phyloP scores from a whole-genome alignment of 1,140 invertebrate genomes.

The Dendrolimus kikuchii region DNA sequence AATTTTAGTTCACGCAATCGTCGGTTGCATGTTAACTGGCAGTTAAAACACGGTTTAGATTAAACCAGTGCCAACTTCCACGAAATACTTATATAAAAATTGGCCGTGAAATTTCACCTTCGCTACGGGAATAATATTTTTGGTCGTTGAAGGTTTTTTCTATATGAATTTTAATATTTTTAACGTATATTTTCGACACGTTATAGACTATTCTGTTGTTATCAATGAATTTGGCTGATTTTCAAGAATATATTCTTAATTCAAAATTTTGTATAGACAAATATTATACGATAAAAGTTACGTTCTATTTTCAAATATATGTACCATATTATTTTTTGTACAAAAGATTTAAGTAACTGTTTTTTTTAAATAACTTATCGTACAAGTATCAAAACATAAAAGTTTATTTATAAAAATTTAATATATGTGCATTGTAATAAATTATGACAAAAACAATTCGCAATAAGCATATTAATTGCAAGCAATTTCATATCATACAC shows the following conservation, averaged over 20 bases:
- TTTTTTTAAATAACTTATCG: too few relatives aligned
- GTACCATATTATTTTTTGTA: too few relatives aligned
- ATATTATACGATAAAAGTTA: too few relatives aligned
- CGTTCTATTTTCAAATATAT: too few relatives aligned
- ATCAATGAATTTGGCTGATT: slow-evolving; percentile 1
- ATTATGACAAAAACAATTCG: neutral
- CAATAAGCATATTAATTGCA: slow-evolving; percentile 16
- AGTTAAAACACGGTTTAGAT: slow-evolving; percentile 54
- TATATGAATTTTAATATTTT: slow-evolving; percentile 23
- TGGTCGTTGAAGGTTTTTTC: slow-evolving; percentile 29
- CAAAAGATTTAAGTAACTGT: too few relatives aligned
- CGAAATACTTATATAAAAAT: slow-evolving; percentile 56
- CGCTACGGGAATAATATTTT: slow-evolving; percentile 32
- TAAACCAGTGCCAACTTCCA: slow-evolving; percentile 57
- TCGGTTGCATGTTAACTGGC: slow-evolving; percentile 44
- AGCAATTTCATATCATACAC: slow-evolving; percentile 22
- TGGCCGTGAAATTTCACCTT: slow-evolving; percentile 64
- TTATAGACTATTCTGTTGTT: slow-evolving; percentile 17
- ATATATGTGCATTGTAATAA: too few relatives aligned
- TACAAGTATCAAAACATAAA: too few relatives aligned
- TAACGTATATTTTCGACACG: slow-evolving; percentile 26
- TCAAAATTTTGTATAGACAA: too few relatives aligned
- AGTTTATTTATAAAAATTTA: too few relatives aligned
- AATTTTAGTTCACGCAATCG: slow-evolving; percentile 41
- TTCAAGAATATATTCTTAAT: too few relatives aligned